phyloP scores from a whole-genome alignment of 1,140 invertebrate genomes.

The Drosophila lacteicornis region DNA sequence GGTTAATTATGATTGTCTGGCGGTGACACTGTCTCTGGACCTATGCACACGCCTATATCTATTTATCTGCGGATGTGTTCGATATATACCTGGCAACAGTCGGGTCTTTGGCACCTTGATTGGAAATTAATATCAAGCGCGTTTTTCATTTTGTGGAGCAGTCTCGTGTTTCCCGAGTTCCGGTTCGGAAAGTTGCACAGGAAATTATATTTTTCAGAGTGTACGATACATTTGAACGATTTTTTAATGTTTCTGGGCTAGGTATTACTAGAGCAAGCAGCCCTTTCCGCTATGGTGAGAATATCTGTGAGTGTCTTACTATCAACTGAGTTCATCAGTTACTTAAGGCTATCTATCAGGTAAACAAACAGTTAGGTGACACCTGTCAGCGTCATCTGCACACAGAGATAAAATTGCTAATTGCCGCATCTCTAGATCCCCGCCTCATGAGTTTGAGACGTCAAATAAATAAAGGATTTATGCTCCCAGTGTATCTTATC shows the following conservation, averaged over 20 bases:
- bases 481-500: slow-evolving; percentile 11
- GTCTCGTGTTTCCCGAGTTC: not conserved
- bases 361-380: slow-evolving; percentile 7
- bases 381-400: slow-evolving; percentile 14
- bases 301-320: too few relatives aligned
- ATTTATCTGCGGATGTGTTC: slow-evolving; percentile 5
- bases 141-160: too few relatives aligned
- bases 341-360: slow-evolving; percentile 9
- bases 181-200: not conserved
- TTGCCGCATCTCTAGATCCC: slow-evolving; percentile 1
- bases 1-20: slow-evolving; percentile 40
- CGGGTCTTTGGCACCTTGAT: not conserved
- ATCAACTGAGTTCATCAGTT: slow-evolving; percentile 2
- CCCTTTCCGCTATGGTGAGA: not conserved
- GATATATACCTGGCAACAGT: slow-evolving; percentile 5
- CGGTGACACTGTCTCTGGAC: slow-evolving; percentile 1
- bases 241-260: too few relatives aligned
- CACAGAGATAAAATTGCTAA: slow-evolving; percentile 25
- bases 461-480: slow-evolving; percentile 40
- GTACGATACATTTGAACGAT: too few relatives aligned
- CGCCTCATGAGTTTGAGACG: slow-evolving; percentile 5
- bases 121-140: not conserved
- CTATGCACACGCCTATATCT: not conserved
- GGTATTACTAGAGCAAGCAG: not conserved
- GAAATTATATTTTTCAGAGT: not conserved